Evolutionary conservation across 1,140 invertebrate genomes (phyloP).

Genomic region (Lordiphosa stackelbergi): DNA sequence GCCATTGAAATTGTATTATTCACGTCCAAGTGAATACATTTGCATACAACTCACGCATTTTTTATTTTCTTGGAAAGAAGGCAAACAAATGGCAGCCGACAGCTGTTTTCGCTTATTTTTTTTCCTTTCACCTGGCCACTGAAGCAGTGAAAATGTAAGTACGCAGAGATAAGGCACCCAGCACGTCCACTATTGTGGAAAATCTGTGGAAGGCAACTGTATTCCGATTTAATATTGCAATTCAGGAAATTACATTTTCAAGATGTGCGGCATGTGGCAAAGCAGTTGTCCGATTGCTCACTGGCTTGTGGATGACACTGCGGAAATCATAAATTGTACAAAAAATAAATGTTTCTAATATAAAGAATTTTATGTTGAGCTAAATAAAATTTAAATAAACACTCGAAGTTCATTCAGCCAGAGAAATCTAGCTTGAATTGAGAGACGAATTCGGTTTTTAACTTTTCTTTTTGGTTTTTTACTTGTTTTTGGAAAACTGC

Average conservation of each 20-base stretch:
- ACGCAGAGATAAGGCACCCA: conserved; percentile 7
- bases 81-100: conserved; percentile 37
- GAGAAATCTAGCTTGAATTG: too few relatives aligned
- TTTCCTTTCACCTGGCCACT: conserved; percentile 30
- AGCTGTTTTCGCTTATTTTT: conserved; percentile 27
- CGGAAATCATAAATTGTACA: too few relatives aligned
- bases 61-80: conserved; percentile 13
- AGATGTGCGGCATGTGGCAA: conserved; percentile 31
- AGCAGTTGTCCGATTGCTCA: conserved; percentile 5
- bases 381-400: too few relatives aligned
- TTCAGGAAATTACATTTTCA: conserved; percentile 53
- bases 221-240: conserved; percentile 53
- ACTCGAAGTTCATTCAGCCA: too few relatives aligned
- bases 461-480: too few relatives aligned
- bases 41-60: conserved; percentile 52
- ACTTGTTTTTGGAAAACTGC: too few relatives aligned
- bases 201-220: conserved; percentile 31
- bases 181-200: conserved; percentile 30
- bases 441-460: too few relatives aligned
- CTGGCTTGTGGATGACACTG: background rate
- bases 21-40: conserved; percentile 64
- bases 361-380: too few relatives aligned
- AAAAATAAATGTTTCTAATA: too few relatives aligned
- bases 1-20: conserved; percentile 73
- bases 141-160: conserved; percentile 28